Conservation (phyloP, 1,140 invertebrate species). For the Solenopsis fugax region DNA sequence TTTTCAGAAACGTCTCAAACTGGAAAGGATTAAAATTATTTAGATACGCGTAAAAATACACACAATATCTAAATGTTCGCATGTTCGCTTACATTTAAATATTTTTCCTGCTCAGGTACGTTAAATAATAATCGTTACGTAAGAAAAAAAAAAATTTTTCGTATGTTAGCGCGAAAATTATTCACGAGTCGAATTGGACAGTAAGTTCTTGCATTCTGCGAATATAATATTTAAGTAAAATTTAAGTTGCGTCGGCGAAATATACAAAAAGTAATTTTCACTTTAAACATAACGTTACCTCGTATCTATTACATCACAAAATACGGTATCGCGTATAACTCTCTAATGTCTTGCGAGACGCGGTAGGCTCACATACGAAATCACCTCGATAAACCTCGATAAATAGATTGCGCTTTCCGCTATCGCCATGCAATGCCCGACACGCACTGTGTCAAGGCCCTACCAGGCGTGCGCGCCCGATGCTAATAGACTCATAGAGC, state of each 20-base stretch:
- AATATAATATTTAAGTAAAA: not conserved
- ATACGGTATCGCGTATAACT: not conserved
- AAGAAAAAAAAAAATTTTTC: not conserved
- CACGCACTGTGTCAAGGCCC: slow-evolving; percentile 86
- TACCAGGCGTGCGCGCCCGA: slow-evolving; percentile 76
- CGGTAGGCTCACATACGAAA: slow-evolving; percentile 71
- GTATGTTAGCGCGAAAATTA: not conserved
- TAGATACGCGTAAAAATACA: not conserved
- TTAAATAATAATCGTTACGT: not conserved
- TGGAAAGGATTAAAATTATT: not conserved
- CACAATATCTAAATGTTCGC: not conserved
- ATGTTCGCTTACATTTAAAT: not conserved
- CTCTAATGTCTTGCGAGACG: not conserved
- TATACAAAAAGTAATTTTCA: slow-evolving; percentile 2
- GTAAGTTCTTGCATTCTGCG: not conserved
- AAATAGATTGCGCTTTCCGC: slow-evolving; percentile 86
- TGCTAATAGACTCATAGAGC: slow-evolving; percentile 84
- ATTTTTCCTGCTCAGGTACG: not conserved
- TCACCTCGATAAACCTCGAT: slow-evolving; percentile 84
- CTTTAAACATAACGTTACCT: not conserved
- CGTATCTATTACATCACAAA: not conserved
- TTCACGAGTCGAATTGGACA: not conserved
- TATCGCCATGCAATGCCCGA: slow-evolving; percentile 84
- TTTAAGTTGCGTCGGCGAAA: too few relatives aligned
- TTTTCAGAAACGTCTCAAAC: not conserved